Percentiles rank a stretch among this genome's conserved stretches.
Conservation (phyloP, 2,888 invertebrate genomes). For the Leucophenga maculata region DNA sequence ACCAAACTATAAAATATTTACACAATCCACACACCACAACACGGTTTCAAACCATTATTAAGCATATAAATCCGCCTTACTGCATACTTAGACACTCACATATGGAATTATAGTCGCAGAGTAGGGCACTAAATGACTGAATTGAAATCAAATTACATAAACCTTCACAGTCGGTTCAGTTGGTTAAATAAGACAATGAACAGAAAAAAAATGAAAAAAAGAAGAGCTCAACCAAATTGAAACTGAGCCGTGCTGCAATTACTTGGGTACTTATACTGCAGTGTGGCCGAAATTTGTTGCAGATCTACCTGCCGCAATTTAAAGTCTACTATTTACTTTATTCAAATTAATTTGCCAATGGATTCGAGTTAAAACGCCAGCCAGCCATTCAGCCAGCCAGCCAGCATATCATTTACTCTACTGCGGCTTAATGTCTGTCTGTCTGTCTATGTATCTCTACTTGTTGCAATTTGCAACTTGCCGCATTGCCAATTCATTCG, state of each 20-base stretch:
- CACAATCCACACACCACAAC: neutral
- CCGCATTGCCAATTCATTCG: neutral
- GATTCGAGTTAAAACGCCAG: neutral
- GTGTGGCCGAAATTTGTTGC: neutral
- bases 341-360: conserved; percentile 22
- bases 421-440: neutral
- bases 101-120: too few species aligned
- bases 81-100: too few species aligned
- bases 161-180: neutral
- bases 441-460: neutral
- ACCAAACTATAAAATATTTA: neutral
- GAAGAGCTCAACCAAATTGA: neutral
- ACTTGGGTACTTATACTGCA: neutral
- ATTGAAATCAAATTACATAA: conserved; percentile 9
- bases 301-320: neutral
- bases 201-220: conserved; percentile 43
- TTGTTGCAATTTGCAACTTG: neutral
- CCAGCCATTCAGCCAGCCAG: too few species aligned
- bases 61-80: too few species aligned
- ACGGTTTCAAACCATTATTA: neutral
- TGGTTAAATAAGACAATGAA: conserved; percentile 30
- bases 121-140: too few species aligned
- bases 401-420: neutral
- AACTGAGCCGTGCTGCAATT: conserved; percentile 11
- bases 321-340: conserved; percentile 14